phyloP scores from a whole-genome alignment of 1,140 invertebrate genomes.

The Procambarus virginalis region DNA sequence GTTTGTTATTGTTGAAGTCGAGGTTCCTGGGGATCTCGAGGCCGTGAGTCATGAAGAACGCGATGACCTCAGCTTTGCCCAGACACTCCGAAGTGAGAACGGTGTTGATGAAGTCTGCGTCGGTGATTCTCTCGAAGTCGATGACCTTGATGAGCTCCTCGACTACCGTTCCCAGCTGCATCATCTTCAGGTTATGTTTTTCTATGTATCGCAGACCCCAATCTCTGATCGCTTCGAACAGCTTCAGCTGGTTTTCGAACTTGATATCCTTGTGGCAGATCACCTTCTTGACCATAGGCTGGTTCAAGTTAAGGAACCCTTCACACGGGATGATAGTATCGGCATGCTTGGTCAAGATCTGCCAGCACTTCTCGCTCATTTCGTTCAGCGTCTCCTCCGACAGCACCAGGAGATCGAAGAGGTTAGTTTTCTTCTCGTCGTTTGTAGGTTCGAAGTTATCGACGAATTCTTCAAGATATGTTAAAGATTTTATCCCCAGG shows the following conservation, averaged over 20 bases:
- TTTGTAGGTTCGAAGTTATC: constrained; percentile 59
- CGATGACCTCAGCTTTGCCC: constrained; percentile 68
- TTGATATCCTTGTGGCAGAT: constrained; percentile 57
- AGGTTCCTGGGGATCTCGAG: constrained; percentile 68
- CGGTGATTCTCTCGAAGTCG: constrained; percentile 66
- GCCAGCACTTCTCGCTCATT: constrained; percentile 59
- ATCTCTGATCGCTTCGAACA: constrained; percentile 69
- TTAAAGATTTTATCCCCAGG: constrained; percentile 63
- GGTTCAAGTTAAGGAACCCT: constrained; percentile 63
- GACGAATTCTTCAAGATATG: constrained; percentile 66
- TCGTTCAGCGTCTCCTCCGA: constrained; percentile 60
- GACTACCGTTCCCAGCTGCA: constrained; percentile 47
- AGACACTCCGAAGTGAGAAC: constrained; percentile 69
- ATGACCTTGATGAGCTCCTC: constrained; percentile 67
- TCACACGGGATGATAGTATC: constrained; percentile 62
- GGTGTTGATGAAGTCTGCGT: constrained; percentile 68
- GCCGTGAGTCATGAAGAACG: constrained; percentile 70
- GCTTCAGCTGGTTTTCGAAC: constrained; percentile 65
- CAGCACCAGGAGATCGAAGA: constrained; percentile 67
- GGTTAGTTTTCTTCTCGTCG: constrained; percentile 58
- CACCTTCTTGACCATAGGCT: constrained; percentile 61
- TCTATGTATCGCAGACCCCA: constrained; percentile 68
- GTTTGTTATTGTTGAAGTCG: constrained; percentile 67
- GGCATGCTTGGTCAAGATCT: constrained; percentile 54
- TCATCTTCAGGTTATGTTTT: constrained; percentile 35